Percentiles rank a stretch among this genome's conserved stretches.
Evolutionary conservation across 2,797 vertebrate genomes (phyloP).

Genomic region (Arnoldichthys spilopterus): DNA sequence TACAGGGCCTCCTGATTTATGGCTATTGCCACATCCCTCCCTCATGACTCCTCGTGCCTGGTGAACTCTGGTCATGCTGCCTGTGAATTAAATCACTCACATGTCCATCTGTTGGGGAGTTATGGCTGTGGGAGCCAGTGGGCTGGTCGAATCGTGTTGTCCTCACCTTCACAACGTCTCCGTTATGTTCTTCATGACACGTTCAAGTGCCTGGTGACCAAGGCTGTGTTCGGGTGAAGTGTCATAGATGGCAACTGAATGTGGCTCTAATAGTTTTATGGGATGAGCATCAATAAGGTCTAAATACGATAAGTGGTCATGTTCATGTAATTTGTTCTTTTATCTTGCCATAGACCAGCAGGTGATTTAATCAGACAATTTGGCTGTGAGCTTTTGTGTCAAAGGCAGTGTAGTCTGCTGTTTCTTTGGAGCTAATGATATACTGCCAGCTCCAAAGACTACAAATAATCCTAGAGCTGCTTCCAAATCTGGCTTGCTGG

Average conservation of each 20-base stretch:
- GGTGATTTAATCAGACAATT: slow-evolving; percentile 69
- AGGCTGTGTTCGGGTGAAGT: slow-evolving; percentile 78
- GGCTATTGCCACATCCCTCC: slow-evolving; percentile 56
- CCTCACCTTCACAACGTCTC: slow-evolving; percentile 77
- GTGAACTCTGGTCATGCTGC: slow-evolving; percentile 57
- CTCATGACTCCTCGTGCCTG: slow-evolving; percentile 67
- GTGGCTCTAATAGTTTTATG: slow-evolving; percentile 69
- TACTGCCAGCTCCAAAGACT: not conserved
- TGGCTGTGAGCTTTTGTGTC: slow-evolving; percentile 33
- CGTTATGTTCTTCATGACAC: slow-evolving; percentile 67
- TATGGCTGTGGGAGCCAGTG: slow-evolving; percentile 67
- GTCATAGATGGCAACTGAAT: slow-evolving; percentile 70
- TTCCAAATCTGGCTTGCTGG: too few relatives aligned
- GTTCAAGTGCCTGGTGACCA: slow-evolving; percentile 66
- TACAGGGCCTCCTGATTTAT: slow-evolving; percentile 81
- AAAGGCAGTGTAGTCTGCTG: not conserved
- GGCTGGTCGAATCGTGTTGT: slow-evolving; percentile 60
- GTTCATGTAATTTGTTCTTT: slow-evolving; percentile 65
- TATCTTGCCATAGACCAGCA: slow-evolving; percentile 37
- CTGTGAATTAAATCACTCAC: slow-evolving; percentile 73
- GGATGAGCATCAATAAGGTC: slow-evolving; percentile 58
- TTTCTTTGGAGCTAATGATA: not conserved
- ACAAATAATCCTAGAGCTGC: too few relatives aligned
- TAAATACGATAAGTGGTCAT: slow-evolving; percentile 65
- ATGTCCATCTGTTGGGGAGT: slow-evolving; percentile 74